Evolutionary conservation across 53 echinoderm and acorn worm genomes (phyloP).

Genomic region (Apostichopus leukothele): DNA sequence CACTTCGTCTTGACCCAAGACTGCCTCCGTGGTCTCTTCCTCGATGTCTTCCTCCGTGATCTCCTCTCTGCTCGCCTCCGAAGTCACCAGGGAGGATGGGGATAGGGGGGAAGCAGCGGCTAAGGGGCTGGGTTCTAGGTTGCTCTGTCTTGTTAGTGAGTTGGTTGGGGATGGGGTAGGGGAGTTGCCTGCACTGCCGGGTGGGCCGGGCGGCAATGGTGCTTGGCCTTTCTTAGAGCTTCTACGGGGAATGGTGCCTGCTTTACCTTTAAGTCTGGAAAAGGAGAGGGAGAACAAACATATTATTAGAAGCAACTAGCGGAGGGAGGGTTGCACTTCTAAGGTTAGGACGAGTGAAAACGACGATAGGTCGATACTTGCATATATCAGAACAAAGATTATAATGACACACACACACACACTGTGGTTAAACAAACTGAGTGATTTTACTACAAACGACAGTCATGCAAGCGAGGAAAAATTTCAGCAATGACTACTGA

Average conservation of each 20-base stretch:
- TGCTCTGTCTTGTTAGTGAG: constrained; percentile 38
- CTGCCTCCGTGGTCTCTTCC: neutral
- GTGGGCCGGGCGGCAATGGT: constrained; percentile 20
- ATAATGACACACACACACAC: too few species aligned
- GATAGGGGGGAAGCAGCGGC: neutral
- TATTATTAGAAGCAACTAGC: neutral
- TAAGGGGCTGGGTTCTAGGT: constrained; percentile 34
- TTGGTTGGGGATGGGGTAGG: constrained; percentile 36
- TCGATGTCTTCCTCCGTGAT: neutral
- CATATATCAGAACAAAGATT: too few species aligned
- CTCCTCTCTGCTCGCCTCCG: constrained; percentile 1
- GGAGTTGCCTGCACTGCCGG: constrained; percentile 27
- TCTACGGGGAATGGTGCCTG: constrained; percentile 13
- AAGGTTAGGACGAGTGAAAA: too few species aligned
- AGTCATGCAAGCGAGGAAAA: too few species aligned
- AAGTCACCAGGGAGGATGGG: neutral
- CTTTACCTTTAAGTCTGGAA: constrained; percentile 26
- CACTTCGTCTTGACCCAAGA: constrained; percentile 3
- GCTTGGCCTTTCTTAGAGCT: constrained; percentile 41
- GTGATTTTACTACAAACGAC: too few species aligned
- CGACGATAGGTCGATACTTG: too few species aligned
- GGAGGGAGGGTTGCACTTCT: too few species aligned
- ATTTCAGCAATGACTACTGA: too few species aligned
- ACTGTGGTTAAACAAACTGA: too few species aligned
- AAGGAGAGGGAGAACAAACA: constrained; percentile 9